Evolutionary conservation across 1,140 invertebrate species (phyloP), one percentile per base, ranked within the genome.

Genomic region (Myzus persicae): DNA sequence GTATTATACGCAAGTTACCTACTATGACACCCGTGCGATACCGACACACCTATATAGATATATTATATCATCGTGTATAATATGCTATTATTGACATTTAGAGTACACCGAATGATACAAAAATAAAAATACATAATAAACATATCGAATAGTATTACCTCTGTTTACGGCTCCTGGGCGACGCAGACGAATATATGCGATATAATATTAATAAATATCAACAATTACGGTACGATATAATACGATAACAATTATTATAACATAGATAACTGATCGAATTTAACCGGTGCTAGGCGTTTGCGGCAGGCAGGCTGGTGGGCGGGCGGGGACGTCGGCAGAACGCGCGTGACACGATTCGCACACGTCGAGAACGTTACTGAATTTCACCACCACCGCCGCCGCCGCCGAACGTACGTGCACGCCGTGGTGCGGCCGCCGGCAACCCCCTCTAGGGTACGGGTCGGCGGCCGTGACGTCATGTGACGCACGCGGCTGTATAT

Each of bases 391-490:
- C 38, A 59, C 40, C 24, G 38, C n/a, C 31, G 22, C 46, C 54
- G 38, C 51, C 59, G 59, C 59, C 14, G 31, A 76, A 76, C 84
- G 84, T 44, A 85, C 84, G 84, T 31, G 84, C n/a, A 31, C 91
- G 11, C 59, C 36, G 91, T 36, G 54, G 51, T 38, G 14, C 51
- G 38, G 51, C 54, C 89, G 51, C 26, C 76, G 46, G 46, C 81
- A 93, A 85, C 91, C 81, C 91, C 91, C 76, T 93, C 91, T 93
- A 85, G 91, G 91, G 91, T 93, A 93, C 91, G 91, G 51, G 89
- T 67, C 46, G 51, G 38, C 51, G 51, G 36, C 36, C 36, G 76
- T 93, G 91, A 93, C 91, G 91, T 93, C 91, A 93, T 48, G 46
- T 6, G 42, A 48, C 44, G 44, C 76, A 92, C 91, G 76, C 67